Evolutionary conservation across 2,797 vertebrate species (phyloP).

Genomic region (Takifugu ocellatus): DNA sequence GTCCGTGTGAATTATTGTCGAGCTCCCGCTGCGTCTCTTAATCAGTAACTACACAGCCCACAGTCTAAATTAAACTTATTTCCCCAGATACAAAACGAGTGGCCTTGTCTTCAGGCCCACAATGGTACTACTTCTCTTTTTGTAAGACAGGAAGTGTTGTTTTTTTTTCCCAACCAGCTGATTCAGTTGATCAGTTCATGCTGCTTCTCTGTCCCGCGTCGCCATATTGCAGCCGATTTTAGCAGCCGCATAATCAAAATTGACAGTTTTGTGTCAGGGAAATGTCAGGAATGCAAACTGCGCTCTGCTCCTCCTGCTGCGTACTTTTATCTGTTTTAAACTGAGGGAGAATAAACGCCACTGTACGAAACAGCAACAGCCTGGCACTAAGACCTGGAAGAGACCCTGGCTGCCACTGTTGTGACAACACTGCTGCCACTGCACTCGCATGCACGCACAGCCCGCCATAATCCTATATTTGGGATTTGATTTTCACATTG

Average conservation of each 20-base stretch:
- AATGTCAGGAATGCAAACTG: background rate
- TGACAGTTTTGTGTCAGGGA: constrained; percentile 18
- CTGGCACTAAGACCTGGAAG: constrained; percentile 58
- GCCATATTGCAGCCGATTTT: no score
- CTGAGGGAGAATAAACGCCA: constrained; percentile 14
- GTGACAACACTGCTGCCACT: constrained; percentile 59
- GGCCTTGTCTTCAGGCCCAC: constrained; percentile 6
- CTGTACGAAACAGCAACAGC: constrained; percentile 13
- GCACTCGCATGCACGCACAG: constrained; percentile 31
- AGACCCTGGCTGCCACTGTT: constrained; percentile 45
- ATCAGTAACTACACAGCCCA: constrained; percentile 44
- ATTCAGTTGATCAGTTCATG: background rate
- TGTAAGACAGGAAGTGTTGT: background rate
- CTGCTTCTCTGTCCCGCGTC: background rate
- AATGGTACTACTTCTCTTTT: constrained; percentile 3
- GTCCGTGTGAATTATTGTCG: constrained; percentile 10
- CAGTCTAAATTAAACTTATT: constrained; percentile 48
- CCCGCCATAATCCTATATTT: constrained; percentile 28
- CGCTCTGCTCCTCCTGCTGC: constrained; percentile 17
- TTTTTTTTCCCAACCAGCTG: background rate
- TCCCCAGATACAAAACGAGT: constrained; percentile 22
- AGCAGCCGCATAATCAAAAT: constrained; percentile 3
- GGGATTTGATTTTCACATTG: constrained; percentile 22
- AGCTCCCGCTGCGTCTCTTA: constrained; percentile 25
- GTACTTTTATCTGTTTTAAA: constrained; percentile 41